phyloP scores from a whole-genome alignment of 2,113 vertebrate species.

The Cyanoderma ruficeps region DNA sequence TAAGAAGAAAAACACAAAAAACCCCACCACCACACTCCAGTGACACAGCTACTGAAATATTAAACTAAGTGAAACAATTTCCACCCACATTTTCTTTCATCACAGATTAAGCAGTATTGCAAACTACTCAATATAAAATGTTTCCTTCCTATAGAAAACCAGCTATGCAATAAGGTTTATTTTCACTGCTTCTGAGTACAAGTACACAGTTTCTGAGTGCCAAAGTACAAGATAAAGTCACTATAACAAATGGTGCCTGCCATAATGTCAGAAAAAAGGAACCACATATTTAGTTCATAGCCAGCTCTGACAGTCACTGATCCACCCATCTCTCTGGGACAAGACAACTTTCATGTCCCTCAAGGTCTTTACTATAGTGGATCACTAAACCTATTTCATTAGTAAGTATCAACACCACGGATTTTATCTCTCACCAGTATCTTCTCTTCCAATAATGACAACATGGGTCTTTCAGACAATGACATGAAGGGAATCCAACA shows the following conservation, averaged over 20 bases:
- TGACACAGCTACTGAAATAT: slow-evolving; percentile 52
- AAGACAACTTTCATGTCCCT: neutral
- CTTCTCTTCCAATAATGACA: neutral
- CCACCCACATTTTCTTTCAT: slow-evolving; percentile 42
- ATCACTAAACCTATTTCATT: neutral
- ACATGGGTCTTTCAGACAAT: neutral
- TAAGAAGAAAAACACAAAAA: neutral
- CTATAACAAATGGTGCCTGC: neutral
- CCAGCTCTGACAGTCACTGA: neutral
- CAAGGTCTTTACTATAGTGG: neutral
- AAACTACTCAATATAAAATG: slow-evolving; percentile 14
- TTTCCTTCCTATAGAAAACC: neutral
- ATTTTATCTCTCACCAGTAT: neutral
- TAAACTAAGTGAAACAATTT: slow-evolving; percentile 53
- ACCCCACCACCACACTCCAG: neutral
- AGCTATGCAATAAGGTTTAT: neutral
- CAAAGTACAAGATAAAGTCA: neutral
- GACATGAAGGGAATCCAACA: neutral
- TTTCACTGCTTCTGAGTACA: neutral
- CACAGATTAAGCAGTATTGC: neutral
- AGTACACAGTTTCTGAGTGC: neutral
- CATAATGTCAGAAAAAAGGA: neutral
- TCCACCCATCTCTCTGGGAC: neutral
- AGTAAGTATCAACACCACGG: neutral
- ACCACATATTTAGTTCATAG: neutral